phyloP scores from a whole-genome alignment of 2,888 invertebrate species.

The Platycnemis pennipes region DNA sequence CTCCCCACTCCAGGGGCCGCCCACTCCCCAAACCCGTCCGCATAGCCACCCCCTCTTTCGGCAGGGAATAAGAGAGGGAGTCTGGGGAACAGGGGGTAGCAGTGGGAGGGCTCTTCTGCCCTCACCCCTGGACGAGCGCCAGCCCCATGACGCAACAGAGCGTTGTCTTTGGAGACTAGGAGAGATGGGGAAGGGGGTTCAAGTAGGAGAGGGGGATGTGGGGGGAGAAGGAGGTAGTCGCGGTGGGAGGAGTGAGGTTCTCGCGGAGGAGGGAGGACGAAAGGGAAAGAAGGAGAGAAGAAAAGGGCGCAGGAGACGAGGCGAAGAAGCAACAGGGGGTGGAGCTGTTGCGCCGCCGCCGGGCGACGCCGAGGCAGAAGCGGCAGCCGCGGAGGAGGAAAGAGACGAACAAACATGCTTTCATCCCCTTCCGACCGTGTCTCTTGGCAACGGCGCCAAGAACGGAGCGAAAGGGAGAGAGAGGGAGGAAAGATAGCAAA shows the following conservation, averaged over 20 bases:
- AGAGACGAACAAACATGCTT: constrained; percentile 37
- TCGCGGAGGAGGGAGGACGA: background rate
- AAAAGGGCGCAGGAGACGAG: background rate
- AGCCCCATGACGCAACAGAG: constrained; percentile 54
- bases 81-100: background rate
- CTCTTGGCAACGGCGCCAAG: constrained; percentile 62
- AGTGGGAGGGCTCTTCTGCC: background rate
- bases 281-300: background rate
- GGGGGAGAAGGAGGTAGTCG: background rate
- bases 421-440: constrained; percentile 17
- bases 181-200: background rate
- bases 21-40: background rate
- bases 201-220: background rate
- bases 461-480: background rate
- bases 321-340: constrained; percentile 59
- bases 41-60: background rate
- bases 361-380: background rate
- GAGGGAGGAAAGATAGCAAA: background rate
- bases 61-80: background rate
- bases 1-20: background rate
- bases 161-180: constrained; percentile 52
- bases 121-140: constrained; percentile 45
- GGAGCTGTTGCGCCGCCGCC: constrained; percentile 57
- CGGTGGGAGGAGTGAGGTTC: background rate
- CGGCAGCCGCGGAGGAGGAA: constrained; percentile 40